A percentile compares a stretch with the other conserved stretches of the same genome.
Evolutionary conservation across 2,113 vertebrate species (phyloP).

Genomic region (Lepus europaeus): DNA sequence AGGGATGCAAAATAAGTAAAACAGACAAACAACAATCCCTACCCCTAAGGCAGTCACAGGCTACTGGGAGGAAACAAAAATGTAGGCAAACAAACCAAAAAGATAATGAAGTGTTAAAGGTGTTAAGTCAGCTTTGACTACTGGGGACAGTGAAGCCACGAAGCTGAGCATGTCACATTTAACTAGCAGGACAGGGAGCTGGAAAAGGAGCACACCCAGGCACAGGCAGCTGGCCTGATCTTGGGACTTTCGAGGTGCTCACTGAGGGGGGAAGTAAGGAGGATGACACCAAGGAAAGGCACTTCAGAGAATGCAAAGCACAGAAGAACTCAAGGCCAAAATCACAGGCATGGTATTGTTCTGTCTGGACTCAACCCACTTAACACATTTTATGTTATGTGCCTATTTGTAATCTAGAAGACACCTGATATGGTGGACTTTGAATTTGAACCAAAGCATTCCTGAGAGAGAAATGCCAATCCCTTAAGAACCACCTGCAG

Average conservation of each 20-base stretch:
- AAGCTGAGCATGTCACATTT: not conserved
- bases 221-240: not conserved
- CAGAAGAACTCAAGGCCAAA: not conserved
- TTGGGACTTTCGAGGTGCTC: not conserved
- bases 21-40: not conserved
- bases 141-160: not conserved
- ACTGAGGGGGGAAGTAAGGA: not conserved
- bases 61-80: not conserved
- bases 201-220: not conserved
- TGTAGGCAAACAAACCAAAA: not conserved
- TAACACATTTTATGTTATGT: not conserved
- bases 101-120: not conserved
- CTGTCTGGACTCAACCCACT: not conserved
- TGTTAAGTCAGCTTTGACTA: not conserved
- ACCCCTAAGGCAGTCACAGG: not conserved
- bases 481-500: not conserved
- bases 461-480: not conserved
- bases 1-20: conserved; percentile 19
- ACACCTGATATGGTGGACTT: not conserved
- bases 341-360: not conserved
- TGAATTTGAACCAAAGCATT: not conserved
- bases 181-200: not conserved
- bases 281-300: not conserved
- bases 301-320: not conserved
- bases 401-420: not conserved